Percentiles rank a stretch among this genome's conserved stretches.
Conservation (phyloP, 2,797 vertebrate genomes). For the Cyclopterus lumpus region DNA sequence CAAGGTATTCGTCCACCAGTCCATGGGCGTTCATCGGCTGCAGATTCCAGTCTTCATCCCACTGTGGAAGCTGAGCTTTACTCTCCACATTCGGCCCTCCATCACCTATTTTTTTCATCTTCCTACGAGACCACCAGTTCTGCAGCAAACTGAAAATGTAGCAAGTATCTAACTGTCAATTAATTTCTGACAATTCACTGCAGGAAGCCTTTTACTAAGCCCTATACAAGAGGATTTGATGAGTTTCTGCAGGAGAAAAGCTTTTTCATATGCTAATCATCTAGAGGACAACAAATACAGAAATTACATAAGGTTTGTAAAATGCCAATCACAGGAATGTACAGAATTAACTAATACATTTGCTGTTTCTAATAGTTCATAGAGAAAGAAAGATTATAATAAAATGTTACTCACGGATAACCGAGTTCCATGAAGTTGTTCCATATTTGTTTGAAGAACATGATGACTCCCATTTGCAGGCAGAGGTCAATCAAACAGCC, state of each 20-base stretch:
- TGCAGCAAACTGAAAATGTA: conserved; percentile 89
- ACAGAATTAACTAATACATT: neutral
- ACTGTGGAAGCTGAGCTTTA: conserved; percentile 93
- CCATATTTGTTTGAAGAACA: conserved; percentile 99
- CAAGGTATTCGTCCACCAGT: conserved; percentile 97
- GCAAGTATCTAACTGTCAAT: conserved; percentile 61
- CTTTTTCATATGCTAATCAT: conserved; percentile 57
- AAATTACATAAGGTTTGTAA: conserved; percentile 23
- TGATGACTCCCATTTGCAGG: conserved; percentile 99
- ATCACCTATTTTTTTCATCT: conserved; percentile 93
- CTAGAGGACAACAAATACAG: conserved; percentile 16
- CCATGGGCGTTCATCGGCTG: conserved; percentile 99
- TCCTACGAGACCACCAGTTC: conserved; percentile 99
- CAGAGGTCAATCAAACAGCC: conserved; percentile 99
- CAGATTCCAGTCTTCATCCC: conserved; percentile 99
- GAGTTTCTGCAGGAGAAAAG: conserved; percentile 43
- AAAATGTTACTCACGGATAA: conserved; percentile 72
- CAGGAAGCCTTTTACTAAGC: conserved; percentile 36
- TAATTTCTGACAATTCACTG: conserved; percentile 62
- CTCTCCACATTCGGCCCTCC: conserved; percentile 88
- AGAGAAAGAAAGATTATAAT: conserved; percentile 21
- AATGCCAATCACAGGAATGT: conserved; percentile 35
- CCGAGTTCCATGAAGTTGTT: conserved; percentile 99
- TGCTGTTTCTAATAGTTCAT: conserved; percentile 23
- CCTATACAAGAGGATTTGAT: conserved; percentile 39